These are phyloP conservation scores for Sarcophaga variegata DNA, from an alignment of 2,888 invertebrate species.

Conservation along the genomic window DNA sequence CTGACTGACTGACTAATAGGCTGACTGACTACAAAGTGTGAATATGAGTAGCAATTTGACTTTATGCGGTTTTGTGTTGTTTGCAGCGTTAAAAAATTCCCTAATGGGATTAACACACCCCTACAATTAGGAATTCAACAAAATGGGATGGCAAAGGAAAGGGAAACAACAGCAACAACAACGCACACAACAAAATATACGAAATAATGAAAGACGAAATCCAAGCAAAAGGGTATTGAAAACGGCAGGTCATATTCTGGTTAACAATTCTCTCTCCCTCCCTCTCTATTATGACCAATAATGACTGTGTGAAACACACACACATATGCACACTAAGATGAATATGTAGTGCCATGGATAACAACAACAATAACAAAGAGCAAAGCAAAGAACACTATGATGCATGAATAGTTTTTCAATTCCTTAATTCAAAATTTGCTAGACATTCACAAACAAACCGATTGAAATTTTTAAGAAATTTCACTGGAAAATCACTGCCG, in stretches of 20 bases:
- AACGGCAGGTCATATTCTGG: conserved; percentile 67
- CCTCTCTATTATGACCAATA: conserved; percentile 17
- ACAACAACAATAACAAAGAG: conserved; percentile 21
- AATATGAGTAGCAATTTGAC: conserved; percentile 26
- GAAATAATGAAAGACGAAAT: conserved; percentile 27
- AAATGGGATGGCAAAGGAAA: background rate
- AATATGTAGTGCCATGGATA: background rate
- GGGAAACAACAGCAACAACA: conserved; percentile 29
- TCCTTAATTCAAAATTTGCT: background rate
- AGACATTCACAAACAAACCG: background rate
- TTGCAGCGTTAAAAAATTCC: conserved; percentile 70
- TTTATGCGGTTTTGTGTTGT: conserved; percentile 62
- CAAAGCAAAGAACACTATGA: background rate
- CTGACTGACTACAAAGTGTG: conserved; percentile 31
- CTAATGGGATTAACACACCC: conserved; percentile 79
- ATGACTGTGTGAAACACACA: conserved; percentile 31
- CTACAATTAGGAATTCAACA: conserved; percentile 72
- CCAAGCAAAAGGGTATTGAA: conserved; percentile 56
- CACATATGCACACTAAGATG: conserved; percentile 9
- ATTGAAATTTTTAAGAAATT: background rate
- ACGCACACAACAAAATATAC: background rate
- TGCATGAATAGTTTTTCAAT: background rate
- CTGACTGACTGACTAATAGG: conserved; percentile 37
- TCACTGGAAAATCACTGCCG: conserved; percentile 23
- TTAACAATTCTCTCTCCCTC: conserved; percentile 52